Percentiles rank a stretch among this genome's conserved stretches.
phyloP scores from a whole-genome alignment of 2,113 vertebrate genomes.

The Protobothrops flavoviridis region DNA sequence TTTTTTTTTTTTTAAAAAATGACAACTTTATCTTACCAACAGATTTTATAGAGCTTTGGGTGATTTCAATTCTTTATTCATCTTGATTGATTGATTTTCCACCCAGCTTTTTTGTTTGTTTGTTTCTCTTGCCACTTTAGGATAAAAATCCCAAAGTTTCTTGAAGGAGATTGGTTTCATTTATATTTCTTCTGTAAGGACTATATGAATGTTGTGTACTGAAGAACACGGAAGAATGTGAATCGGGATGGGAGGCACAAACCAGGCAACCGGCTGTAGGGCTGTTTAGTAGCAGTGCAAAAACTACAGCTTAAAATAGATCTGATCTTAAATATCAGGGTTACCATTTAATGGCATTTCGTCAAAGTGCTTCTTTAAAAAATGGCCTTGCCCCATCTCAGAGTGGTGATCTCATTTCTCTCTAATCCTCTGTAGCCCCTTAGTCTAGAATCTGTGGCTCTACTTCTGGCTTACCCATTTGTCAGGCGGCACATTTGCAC shows the following conservation, averaged over 20 bases:
- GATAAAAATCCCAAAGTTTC: not conserved
- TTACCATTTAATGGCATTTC: slow-evolving; percentile 3
- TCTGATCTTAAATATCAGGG: not conserved
- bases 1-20: not conserved
- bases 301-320: not conserved
- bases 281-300: not conserved
- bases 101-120: too few relatives aligned
- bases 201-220: too few relatives aligned
- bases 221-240: not conserved
- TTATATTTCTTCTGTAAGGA: not conserved
- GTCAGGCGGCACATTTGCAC: not conserved
- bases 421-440: slow-evolving; percentile 44
- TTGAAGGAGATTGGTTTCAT: not conserved
- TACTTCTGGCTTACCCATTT: not conserved
- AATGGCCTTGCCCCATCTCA: not conserved
- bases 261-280: not conserved
- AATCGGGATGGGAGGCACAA: not conserved
- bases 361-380: slow-evolving; percentile 21
- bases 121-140: not conserved
- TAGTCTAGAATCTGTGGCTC: slow-evolving; percentile 32
- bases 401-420: slow-evolving; percentile 12
- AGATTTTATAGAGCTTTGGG: not conserved
- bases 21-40: not conserved
- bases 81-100: not conserved
- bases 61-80: not conserved